A percentile compares a stretch with the other conserved stretches of the same genome.
These are phyloP conservation scores for Spea multiplicata DNA, from an alignment of 2,113 vertebrate species.

Conservation along the genomic window DNA sequence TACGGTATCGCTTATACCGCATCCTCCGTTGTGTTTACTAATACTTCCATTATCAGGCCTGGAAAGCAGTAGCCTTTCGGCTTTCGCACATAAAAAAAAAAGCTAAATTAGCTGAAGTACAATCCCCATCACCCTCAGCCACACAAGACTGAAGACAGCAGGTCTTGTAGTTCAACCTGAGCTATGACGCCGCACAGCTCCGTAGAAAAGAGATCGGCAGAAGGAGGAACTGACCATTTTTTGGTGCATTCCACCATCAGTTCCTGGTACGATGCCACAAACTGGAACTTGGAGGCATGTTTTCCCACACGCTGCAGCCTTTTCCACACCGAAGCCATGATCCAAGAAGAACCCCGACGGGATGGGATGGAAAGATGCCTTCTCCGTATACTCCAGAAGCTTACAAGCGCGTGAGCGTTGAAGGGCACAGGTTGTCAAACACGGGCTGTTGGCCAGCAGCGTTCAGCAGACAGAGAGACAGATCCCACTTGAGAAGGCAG, in stretches of 20 bases:
- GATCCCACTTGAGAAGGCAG: slow-evolving; percentile 57
- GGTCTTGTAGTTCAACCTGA: background rate
- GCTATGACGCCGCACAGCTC: no score
- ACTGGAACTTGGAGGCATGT: slow-evolving; percentile 98
- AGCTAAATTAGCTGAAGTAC: background rate
- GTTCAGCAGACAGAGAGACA: slow-evolving; percentile 43
- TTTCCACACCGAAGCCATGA: slow-evolving; percentile 98
- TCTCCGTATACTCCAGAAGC: slow-evolving; percentile 25
- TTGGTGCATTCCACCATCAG: slow-evolving; percentile 98
- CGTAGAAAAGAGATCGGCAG: background rate
- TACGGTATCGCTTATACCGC: no score
- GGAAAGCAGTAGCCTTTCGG: background rate
- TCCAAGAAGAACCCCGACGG: slow-evolving; percentile 31
- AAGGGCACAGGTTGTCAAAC: slow-evolving; percentile 6
- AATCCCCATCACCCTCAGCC: background rate
- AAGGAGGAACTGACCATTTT: slow-evolving; percentile 85
- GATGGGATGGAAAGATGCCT: slow-evolving; percentile 15
- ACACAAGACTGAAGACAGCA: background rate
- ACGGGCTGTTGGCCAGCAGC: slow-evolving; percentile 18
- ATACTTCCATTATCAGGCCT: background rate
- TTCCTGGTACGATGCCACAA: slow-evolving; percentile 98
- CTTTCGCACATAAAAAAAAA: background rate
- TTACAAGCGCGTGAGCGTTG: slow-evolving; percentile 48
- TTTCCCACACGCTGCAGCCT: slow-evolving; percentile 98
- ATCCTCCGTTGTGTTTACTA: no score